A percentile compares a stretch with the other conserved stretches of the same genome.
phyloP scores from a whole-genome alignment of 2,888 invertebrate genomes.

The Eulithis prunata region DNA sequence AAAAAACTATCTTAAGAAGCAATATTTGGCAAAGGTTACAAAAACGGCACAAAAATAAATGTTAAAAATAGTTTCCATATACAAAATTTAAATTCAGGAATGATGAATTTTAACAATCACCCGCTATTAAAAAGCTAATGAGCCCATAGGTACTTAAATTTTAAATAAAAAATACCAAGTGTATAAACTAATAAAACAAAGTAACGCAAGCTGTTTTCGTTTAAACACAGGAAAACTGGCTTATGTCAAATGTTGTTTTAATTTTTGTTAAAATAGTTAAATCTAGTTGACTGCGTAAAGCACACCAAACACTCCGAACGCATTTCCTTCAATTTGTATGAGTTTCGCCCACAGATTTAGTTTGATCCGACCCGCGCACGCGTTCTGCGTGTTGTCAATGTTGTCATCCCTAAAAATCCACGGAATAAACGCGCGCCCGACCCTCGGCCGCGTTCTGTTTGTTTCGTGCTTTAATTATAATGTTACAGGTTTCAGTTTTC shows the following conservation, averaged over 20 bases:
- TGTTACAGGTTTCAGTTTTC: conserved; percentile 7
- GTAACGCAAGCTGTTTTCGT: conserved; percentile 20
- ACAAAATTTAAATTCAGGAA: conserved; percentile 43
- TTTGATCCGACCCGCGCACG: too few relatives aligned
- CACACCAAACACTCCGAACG: too few relatives aligned
- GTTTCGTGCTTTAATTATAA: not conserved
- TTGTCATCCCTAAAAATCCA: too few relatives aligned
- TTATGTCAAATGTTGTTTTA: not conserved
- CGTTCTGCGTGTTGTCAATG: too few relatives aligned
- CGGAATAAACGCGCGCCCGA: too few relatives aligned
- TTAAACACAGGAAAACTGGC: not conserved
- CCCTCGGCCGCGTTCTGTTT: too few relatives aligned
- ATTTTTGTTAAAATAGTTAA: not conserved
- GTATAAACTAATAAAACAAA: conserved; percentile 16
- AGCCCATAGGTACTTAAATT: conserved; percentile 25
- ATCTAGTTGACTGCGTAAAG: too few relatives aligned
- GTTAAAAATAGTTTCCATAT: conserved; percentile 39
- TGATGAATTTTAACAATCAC: conserved; percentile 43
- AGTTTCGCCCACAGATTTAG: too few relatives aligned
- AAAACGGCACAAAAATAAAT: conserved; percentile 47
- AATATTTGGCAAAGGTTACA: conserved; percentile 57
- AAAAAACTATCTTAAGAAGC: conserved; percentile 51
- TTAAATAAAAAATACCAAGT: conserved; percentile 28
- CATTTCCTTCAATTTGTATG: too few relatives aligned
- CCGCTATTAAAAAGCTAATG: conserved; percentile 32